Base-by-base conservation (phyloP, 2,113 vertebrate genomes). In the Varanus salvator region DNA sequence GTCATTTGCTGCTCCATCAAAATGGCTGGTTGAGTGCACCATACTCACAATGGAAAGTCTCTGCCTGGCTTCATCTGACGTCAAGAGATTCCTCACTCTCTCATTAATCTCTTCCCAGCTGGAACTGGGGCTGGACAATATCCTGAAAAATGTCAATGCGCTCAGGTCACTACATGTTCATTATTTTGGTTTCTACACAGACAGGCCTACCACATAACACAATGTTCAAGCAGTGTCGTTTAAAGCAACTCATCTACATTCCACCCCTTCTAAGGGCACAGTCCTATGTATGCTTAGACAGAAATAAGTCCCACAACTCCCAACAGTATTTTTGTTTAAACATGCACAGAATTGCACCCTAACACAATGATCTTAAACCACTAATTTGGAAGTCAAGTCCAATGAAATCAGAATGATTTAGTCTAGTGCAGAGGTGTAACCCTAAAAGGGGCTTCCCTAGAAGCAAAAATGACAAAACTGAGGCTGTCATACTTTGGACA, bases 31-130 rank as follows among this genome's bases (percentile, higher is more conserved):
- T 15, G 87, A 71, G 31, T 12, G 1, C 21, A 87, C 38, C 72
- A 74, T 91, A 89, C 87, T 91, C 44, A 87, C 72, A 80, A 77
- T 31, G 54, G 93, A 90, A 3, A 95, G 95, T 87, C 96, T 92
- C 29, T 93, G 93, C 17, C 96, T 91, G 52, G 97, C 97, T 90
- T 95, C 96, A 12, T 97, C 96, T 48, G 97, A 96, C 1, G 92
- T 97, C 52, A 98, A 95, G 14, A 98, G 97, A 76, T 91, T 93
- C 4, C 93, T 93, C 8, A 98, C 95, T 12, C 97, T 96, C 82
- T 97, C 95, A 1, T 98, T 97, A 92, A 98, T 97, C 74, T 96
- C 96, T 85, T 98, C 97, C 97, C 97, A 97, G 1, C 87, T 91
- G 78, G 88, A 81, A 38, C 66, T 87, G 71, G 81, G 90, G 77